A percentile compares a stretch with the other conserved stretches of the same genome.
phyloP scores from a whole-genome alignment of 2,888 invertebrate genomes.

The Mythimna ferrago region DNA sequence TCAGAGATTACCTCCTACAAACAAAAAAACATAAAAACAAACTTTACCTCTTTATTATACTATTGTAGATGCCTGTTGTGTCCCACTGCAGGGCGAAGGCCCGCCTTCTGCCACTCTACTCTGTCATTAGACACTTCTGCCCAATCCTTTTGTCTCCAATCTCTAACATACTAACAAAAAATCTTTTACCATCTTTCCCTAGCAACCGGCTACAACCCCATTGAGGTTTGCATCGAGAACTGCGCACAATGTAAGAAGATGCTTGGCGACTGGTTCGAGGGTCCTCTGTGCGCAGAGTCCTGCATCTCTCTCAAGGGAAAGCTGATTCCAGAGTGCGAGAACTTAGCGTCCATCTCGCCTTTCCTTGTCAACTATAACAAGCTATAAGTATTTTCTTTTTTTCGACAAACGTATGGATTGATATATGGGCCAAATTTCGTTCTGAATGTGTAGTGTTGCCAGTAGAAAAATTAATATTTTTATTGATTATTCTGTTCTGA shows the following conservation, averaged over 20 bases:
- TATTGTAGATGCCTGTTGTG: too few species aligned
- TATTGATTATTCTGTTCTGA: not conserved
- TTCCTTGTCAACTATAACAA: constrained; percentile 90
- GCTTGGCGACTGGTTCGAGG: constrained; percentile 96
- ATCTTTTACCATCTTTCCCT: constrained; percentile 54
- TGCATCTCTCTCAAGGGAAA: constrained; percentile 96
- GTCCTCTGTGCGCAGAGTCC: constrained; percentile 95
- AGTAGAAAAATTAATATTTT: not conserved
- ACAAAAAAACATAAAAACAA: too few species aligned
- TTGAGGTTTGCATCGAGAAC: constrained; percentile 95
- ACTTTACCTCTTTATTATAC: too few species aligned
- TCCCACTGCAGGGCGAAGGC: too few species aligned
- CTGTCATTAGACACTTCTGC: too few species aligned
- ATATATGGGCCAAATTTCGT: constrained; percentile 19
- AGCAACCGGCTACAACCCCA: constrained; percentile 89
- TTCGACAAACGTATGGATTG: constrained; percentile 21
- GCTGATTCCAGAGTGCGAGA: constrained; percentile 96
- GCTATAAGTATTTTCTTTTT: constrained; percentile 67
- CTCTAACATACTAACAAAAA: constrained; percentile 26
- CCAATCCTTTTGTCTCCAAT: not conserved
- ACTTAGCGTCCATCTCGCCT: constrained; percentile 94
- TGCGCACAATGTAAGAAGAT: constrained; percentile 97
- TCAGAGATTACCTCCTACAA: too few species aligned
- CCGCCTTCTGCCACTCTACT: too few species aligned
- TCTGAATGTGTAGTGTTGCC: constrained; percentile 24